These are phyloP conservation scores for Sapayoa aenigma DNA, from an alignment of 2,113 vertebrate genomes.

Conservation along the genomic window DNA sequence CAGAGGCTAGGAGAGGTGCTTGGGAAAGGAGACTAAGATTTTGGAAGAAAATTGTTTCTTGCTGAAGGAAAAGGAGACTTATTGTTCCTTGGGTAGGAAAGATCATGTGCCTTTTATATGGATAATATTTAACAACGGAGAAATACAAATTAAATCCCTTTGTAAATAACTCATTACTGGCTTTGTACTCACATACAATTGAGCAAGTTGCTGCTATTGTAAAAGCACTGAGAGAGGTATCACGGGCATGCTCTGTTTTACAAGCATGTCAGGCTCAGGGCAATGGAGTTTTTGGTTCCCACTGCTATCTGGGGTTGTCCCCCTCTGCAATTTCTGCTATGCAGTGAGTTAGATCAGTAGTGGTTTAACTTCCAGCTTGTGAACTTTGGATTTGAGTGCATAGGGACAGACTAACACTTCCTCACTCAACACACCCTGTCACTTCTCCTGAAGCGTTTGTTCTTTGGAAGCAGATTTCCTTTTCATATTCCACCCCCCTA, in stretches of 20 bases:
- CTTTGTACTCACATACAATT: not conserved
- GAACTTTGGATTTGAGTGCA: not conserved
- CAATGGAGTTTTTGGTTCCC: not conserved
- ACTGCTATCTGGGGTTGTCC: rapidly evolving
- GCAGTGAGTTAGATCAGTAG: not conserved
- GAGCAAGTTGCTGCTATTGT: not conserved
- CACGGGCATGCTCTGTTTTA: not conserved
- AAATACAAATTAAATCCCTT: not conserved
- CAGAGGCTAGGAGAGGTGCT: not conserved
- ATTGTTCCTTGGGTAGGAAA: not conserved
- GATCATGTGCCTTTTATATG: not conserved
- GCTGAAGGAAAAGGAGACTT: not conserved
- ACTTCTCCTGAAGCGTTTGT: not conserved
- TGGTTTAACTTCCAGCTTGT: not conserved
- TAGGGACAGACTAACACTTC: not conserved
- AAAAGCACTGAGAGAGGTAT: not conserved
- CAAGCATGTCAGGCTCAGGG: not conserved
- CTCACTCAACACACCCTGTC: not conserved
- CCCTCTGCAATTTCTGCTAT: not conserved
- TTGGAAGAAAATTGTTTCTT: not conserved
- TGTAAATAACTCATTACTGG: not conserved
- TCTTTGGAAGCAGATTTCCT: not conserved
- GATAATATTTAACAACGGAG: not conserved
- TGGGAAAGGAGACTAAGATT: not conserved
- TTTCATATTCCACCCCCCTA: not conserved